Evolutionary conservation across 2,113 vertebrate genomes (phyloP).

Genomic region (Aptenodytes patagonicus): DNA sequence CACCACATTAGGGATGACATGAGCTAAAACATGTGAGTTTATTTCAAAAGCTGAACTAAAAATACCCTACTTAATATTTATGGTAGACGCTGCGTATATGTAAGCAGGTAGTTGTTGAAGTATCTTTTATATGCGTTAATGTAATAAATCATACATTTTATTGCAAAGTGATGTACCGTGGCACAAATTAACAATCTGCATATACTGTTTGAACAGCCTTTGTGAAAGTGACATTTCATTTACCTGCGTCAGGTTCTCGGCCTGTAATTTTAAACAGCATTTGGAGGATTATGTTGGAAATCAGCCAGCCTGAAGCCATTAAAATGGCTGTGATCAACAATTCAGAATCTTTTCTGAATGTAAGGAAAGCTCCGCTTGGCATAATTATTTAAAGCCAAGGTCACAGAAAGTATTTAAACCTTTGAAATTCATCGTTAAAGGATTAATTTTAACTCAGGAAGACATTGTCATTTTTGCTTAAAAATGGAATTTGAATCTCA

Average conservation of each 20-base stretch:
- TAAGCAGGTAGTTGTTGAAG: slow-evolving; percentile 42
- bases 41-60: background rate
- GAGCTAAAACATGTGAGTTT: background rate
- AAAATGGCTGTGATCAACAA: slow-evolving; percentile 78
- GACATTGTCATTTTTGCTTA: slow-evolving; percentile 80
- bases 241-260: slow-evolving; percentile 66
- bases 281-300: slow-evolving; percentile 71
- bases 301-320: slow-evolving; percentile 76
- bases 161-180: slow-evolving; percentile 30
- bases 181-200: slow-evolving; percentile 35
- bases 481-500: slow-evolving; percentile 77
- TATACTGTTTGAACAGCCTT: slow-evolving; percentile 43
- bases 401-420: slow-evolving; percentile 78
- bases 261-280: slow-evolving; percentile 70
- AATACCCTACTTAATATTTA: background rate
- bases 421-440: slow-evolving; percentile 84
- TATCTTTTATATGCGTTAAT: background rate
- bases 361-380: slow-evolving; percentile 73
- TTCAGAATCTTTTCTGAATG: slow-evolving; percentile 77
- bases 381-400: slow-evolving; percentile 81
- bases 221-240: slow-evolving; percentile 70
- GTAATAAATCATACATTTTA: slow-evolving; percentile 16
- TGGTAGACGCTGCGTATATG: background rate
- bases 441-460: slow-evolving; percentile 83
- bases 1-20: background rate